Percentiles rank a stretch among this genome's conserved stretches.
Evolutionary conservation across 2,888 invertebrate species (phyloP).

Genomic region (Agonopterix subpropinquella): DNA sequence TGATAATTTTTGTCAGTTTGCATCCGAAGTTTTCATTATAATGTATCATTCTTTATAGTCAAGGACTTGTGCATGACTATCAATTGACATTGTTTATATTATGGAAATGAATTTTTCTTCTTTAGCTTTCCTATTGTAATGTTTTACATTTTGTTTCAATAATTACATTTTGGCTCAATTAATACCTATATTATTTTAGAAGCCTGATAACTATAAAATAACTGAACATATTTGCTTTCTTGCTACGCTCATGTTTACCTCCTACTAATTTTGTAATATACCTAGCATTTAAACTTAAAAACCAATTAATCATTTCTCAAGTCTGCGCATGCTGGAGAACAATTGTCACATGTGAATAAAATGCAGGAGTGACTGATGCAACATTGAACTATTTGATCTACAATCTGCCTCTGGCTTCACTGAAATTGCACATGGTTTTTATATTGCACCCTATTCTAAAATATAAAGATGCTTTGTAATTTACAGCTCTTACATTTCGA

Average conservation of each 20-base stretch:
- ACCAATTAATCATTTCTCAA: conserved; percentile 35
- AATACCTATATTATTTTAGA: conserved; percentile 45
- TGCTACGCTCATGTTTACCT: conserved; percentile 53
- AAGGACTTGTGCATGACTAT: conserved; percentile 26
- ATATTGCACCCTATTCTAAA: conserved; percentile 38
- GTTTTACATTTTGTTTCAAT: conserved; percentile 38
- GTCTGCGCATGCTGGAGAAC: conserved; percentile 59
- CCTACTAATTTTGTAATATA: conserved; percentile 31
- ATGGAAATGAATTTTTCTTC: conserved; percentile 12
- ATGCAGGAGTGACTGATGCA: conserved; percentile 15
- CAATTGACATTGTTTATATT: conserved; percentile 8
- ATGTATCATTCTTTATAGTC: conserved; percentile 20
- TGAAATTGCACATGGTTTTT: conserved; percentile 49
- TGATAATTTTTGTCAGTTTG: conserved; percentile 21
- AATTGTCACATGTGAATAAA: conserved; percentile 11
- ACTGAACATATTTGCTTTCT: conserved; percentile 40
- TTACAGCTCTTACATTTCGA: conserved; percentile 40
- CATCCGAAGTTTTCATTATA: conserved; percentile 16
- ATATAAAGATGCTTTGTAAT: conserved; percentile 52
- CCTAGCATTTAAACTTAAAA: conserved; percentile 23
- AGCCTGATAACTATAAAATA: conserved; percentile 38
- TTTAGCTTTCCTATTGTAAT: conserved; percentile 24
- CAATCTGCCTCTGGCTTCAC: conserved; percentile 62
- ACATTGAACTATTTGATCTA: conserved; percentile 21
- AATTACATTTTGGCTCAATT: conserved; percentile 70